These are phyloP conservation scores for Oeneis ivallda DNA, from an alignment of 2,888 invertebrate genomes.

Conservation along the genomic window DNA sequence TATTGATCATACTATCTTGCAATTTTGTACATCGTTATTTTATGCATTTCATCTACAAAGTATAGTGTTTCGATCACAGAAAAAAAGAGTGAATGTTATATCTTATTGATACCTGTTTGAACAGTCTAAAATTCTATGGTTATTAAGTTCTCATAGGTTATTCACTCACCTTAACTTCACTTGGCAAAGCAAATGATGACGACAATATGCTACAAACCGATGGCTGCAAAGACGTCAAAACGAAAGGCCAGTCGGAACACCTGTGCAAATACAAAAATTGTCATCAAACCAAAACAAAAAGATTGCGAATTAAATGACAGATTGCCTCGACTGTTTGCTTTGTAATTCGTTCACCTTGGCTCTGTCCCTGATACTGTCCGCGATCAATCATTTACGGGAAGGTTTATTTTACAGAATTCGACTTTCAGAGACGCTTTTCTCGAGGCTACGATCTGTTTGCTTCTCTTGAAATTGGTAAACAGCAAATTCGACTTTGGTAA, in stretches of 20 bases:
- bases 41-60: too few species aligned
- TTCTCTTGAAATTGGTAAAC: not conserved
- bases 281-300: conserved; percentile 1
- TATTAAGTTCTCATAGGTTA: too few species aligned
- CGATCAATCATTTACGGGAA: conserved; percentile 19
- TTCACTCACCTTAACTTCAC: too few species aligned
- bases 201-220: too few species aligned
- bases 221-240: too few species aligned
- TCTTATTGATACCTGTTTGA: too few species aligned
- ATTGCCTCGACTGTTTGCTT: conserved; percentile 3
- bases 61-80: too few species aligned
- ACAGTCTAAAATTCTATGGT: too few species aligned
- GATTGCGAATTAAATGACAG: conserved; percentile 10
- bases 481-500: not conserved
- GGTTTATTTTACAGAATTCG: conserved; percentile 23
- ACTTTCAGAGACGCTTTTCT: conserved; percentile 15
- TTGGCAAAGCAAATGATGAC: too few species aligned
- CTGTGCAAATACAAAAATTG: not conserved
- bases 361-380: conserved; percentile 15
- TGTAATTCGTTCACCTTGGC: conserved; percentile 16
- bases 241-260: not conserved
- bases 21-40: too few species aligned
- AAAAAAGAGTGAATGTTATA: too few species aligned
- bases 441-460: conserved; percentile 3
- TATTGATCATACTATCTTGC: too few species aligned